phyloP scores from a whole-genome alignment of 2,888 invertebrate species.

The Acanthosepion lycidas region DNA sequence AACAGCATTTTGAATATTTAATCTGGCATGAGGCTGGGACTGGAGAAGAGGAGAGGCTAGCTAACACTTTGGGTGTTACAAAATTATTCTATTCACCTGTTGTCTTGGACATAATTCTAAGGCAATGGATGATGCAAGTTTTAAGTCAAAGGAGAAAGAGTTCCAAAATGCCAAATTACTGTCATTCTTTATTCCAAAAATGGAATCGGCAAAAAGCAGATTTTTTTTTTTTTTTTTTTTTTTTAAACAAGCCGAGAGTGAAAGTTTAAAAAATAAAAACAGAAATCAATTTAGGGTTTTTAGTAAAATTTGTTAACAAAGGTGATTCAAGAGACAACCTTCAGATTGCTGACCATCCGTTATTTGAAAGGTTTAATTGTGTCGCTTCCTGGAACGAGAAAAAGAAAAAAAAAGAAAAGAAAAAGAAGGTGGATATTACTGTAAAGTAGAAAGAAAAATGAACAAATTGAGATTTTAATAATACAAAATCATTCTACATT shows the following conservation, averaged over 20 bases:
- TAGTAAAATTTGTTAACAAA: slow-evolving; percentile 10
- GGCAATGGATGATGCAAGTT: no score
- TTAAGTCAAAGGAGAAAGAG: not conserved
- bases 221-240: not conserved
- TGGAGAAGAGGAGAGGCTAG: no score
- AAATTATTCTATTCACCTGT: no score
- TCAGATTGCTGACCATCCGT: not conserved
- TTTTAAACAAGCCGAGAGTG: not conserved
- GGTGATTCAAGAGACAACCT: slow-evolving; percentile 23
- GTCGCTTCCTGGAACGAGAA: slow-evolving; percentile 4
- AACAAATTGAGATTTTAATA: not conserved
- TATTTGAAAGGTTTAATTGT: not conserved
- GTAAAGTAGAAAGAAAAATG: not conserved
- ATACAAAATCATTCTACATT: no score
- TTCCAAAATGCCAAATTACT: not conserved
- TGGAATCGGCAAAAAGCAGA: not conserved
- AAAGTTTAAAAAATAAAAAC: not conserved
- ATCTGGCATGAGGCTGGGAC: no score
- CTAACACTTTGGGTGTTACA: no score
- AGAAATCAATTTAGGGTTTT: not conserved
- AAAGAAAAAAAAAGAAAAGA: not conserved
- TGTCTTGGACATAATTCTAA: no score
- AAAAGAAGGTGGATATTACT: not conserved
- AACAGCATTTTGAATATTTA: no score
- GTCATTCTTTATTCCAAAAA: not conserved